Percentiles rank a stretch among this genome's conserved stretches.
Conservation (phyloP, 2,888 invertebrate species). For the Euclidia mi region DNA sequence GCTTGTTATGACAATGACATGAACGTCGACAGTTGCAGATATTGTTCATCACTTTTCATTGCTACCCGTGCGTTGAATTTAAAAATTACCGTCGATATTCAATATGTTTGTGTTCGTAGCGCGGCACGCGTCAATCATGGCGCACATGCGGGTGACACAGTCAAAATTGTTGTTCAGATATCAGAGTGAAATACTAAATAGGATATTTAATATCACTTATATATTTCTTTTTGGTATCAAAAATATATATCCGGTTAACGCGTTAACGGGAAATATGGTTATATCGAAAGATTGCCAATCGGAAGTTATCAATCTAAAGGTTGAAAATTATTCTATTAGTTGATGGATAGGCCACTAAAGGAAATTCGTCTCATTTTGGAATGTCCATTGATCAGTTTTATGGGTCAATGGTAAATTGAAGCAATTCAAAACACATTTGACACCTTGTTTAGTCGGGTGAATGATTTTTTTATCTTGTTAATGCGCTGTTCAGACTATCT, state of each 20-base stretch:
- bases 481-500: slow-evolving; percentile 15
- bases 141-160: slow-evolving; percentile 77
- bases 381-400: slow-evolving; percentile 34
- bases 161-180: slow-evolving; percentile 77
- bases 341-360: slow-evolving; percentile 6
- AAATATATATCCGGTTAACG: slow-evolving; percentile 12
- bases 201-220: slow-evolving; percentile 62
- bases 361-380: slow-evolving; percentile 21
- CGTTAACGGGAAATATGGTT: slow-evolving; percentile 27
- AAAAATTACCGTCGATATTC: slow-evolving; percentile 61
- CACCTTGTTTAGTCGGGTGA: slow-evolving; percentile 6
- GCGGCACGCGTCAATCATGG: slow-evolving; percentile 78
- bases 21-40: slow-evolving; percentile 10
- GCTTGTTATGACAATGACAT: background rate
- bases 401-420: slow-evolving; percentile 19
- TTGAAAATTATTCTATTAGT: slow-evolving; percentile 26
- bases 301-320: slow-evolving; percentile 40
- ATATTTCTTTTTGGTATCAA: slow-evolving; percentile 50
- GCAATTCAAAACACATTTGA: slow-evolving; percentile 22
- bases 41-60: slow-evolving; percentile 17
- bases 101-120: slow-evolving; percentile 68
- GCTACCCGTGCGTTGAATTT: slow-evolving; percentile 42
- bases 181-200: slow-evolving; percentile 74
- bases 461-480: slow-evolving; percentile 25
- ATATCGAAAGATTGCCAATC: slow-evolving; percentile 34